Evolutionary conservation across 2,797 vertebrate genomes (phyloP), one percentile per base, ranked within the genome.

Genomic region (Aldrovandia affinis): DNA sequence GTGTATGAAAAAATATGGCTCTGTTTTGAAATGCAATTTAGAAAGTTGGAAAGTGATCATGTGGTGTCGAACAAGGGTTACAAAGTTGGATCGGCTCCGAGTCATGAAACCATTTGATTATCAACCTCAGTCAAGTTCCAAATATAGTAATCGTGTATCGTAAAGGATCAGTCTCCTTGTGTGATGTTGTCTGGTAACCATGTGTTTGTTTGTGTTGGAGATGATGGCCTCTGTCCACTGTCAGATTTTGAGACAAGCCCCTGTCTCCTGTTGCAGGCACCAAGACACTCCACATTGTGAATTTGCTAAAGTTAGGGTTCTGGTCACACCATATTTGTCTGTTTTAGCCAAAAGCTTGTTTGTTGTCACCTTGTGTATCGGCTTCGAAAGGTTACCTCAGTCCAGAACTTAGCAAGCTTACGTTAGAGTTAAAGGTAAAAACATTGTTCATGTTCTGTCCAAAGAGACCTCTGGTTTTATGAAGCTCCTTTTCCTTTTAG

Each of bases 201-300:
- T 47, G 15, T 68, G 78, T 83, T 80, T 86, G 84, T 85, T 85
- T 85, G 68, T n/a, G 73, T 83, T 90, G 28, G 80, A 77, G 73
- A 77, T 77, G 73, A 47, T 77, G 42, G 73, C 73, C 73, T 44
- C 39, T 44, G 42, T 77, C 73, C 73, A 77, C 22, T n/a, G 39
- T 47, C 73, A 47, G 50, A 47, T 30, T 75, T 30, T n/a, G 82
- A 57, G 70, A 59, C 3, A n/a, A 36, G 44, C 52, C 33, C 55
- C 36, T 47, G 42, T 77, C 42, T 77, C 42, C 42, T 77, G 22
- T 77, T 77, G 73, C 73, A 77, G 73, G 9, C 42, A 14, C 73
- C n/a, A 9, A 77, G 73, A 77, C n/a, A n/a, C 22, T 47, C 9
- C 3, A 25, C 39, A 2, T 10, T 47, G n/a, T n/a, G 22, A 77